Evolutionary conservation across 2,113 vertebrate species (phyloP).

Genomic region (Climacteris rufus): DNA sequence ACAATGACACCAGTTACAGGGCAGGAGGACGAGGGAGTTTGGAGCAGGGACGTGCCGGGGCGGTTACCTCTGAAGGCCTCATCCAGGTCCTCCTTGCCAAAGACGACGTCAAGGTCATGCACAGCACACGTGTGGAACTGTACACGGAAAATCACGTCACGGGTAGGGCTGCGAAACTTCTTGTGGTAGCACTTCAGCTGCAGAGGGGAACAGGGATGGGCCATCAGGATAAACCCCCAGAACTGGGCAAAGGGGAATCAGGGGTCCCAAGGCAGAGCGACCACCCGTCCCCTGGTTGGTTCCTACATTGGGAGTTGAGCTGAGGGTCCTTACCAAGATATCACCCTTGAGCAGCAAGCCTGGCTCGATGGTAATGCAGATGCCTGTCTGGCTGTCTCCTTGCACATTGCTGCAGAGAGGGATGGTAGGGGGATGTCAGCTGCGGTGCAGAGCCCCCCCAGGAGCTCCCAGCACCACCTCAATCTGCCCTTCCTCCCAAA

Average conservation of each 20-base stretch:
- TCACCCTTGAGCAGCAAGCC: slow-evolving; percentile 96
- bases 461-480: neutral
- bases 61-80: slow-evolving; percentile 90
- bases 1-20: neutral
- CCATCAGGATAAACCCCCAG: neutral
- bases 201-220: accelerated
- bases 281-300: neutral
- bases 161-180: slow-evolving; percentile 85
- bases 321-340: slow-evolving; percentile 86
- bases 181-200: slow-evolving; percentile 99
- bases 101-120: slow-evolving; percentile 89
- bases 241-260: neutral
- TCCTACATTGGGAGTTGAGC: accelerated
- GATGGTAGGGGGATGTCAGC: neutral
- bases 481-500: neutral
- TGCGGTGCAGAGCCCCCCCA: accelerated
- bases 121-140: slow-evolving; percentile 98
- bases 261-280: accelerated
- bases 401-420: slow-evolving; percentile 84
- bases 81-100: slow-evolving; percentile 94
- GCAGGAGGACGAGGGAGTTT: neutral
- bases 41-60: neutral
- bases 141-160: slow-evolving; percentile 93
- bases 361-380: slow-evolving; percentile 98
- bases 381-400: slow-evolving; percentile 94